phyloP scores from a whole-genome alignment of 2,113 vertebrate genomes.

The Trematocara zebra region DNA sequence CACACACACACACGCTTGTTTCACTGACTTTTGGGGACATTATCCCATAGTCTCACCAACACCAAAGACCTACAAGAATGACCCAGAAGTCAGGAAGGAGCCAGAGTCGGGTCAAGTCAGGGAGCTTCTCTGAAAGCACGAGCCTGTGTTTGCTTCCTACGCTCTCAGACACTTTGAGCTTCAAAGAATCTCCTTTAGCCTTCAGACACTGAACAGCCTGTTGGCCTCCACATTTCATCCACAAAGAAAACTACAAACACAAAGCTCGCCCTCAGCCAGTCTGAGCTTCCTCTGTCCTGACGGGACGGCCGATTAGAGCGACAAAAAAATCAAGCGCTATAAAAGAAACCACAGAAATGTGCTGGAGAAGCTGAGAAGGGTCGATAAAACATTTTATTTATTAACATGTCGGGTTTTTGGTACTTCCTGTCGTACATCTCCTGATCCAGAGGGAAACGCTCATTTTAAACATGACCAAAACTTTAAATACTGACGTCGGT shows the following conservation, averaged over 20 bases:
- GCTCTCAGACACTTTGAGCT: neutral
- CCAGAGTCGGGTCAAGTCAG: accelerated
- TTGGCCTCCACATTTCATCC: neutral
- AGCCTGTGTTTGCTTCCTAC: neutral
- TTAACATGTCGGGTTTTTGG: neutral
- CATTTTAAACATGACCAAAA: neutral
- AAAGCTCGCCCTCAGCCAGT: neutral
- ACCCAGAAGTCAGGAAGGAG: too few species aligned
- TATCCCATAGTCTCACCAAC: neutral
- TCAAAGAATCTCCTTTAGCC: neutral
- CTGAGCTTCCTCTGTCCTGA: neutral
- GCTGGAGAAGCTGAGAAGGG: neutral
- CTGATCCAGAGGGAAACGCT: neutral
- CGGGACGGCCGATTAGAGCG: neutral
- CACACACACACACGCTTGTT: neutral
- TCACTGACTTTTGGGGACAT: neutral
- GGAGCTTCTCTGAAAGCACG: neutral
- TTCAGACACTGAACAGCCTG: neutral
- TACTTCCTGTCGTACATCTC: accelerated
- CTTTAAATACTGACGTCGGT: accelerated
- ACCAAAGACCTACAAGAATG: accelerated
- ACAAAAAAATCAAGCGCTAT: neutral
- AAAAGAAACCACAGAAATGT: neutral
- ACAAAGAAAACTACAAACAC: neutral
- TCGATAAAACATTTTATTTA: neutral